A percentile compares a stretch with the other conserved stretches of the same genome.
Evolutionary conservation across 2,888 invertebrate genomes (phyloP).

Genomic region (Myopa testacea): DNA sequence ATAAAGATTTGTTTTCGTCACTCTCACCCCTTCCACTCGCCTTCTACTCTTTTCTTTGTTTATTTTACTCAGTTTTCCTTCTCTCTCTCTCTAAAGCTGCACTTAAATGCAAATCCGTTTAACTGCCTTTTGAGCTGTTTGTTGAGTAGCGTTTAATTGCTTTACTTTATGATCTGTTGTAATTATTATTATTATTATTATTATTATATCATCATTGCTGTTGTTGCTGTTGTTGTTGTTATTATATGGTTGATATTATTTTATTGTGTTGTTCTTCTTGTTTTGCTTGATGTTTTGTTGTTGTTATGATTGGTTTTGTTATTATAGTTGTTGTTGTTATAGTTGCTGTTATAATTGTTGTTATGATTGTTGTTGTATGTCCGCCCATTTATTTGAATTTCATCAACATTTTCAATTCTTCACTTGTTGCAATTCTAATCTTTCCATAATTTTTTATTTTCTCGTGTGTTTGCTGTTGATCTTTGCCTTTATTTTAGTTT

Average conservation of each 20-base stretch:
- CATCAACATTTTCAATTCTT: not conserved
- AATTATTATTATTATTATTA: not conserved
- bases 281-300: not conserved
- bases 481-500: not conserved
- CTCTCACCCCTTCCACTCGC: not conserved
- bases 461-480: not conserved
- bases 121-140: constrained; percentile 6
- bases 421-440: not conserved
- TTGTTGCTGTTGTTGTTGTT: not conserved
- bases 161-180: not conserved
- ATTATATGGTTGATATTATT: not conserved
- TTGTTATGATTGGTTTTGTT: not conserved
- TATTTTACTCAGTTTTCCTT: not conserved
- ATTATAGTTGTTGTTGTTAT: not conserved
- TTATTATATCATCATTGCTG: not conserved
- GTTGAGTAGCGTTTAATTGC: constrained; percentile 21
- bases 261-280: not conserved
- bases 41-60: not conserved
- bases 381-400: not conserved
- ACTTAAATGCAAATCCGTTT: constrained; percentile 14
- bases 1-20: too few relatives aligned
- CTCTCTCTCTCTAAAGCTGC: not conserved
- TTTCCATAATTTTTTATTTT: not conserved
- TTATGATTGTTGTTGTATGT: not conserved
- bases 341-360: not conserved